Base-by-base conservation (phyloP, 2,888 invertebrate genomes). In the Tineola bisselliella region DNA sequence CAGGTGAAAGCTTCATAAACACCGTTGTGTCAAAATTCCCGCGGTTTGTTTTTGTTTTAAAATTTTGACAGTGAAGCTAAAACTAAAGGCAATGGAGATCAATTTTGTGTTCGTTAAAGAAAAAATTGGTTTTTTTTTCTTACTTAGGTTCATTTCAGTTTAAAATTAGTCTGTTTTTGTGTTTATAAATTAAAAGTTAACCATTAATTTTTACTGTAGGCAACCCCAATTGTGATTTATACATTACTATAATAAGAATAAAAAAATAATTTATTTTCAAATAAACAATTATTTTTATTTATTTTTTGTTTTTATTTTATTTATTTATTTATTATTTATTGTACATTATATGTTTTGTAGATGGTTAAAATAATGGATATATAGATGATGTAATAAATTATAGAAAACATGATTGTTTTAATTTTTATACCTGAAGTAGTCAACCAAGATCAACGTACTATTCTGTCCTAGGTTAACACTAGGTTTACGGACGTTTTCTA, bases 261-360 rank as follows among this genome's bases (percentile, higher is more conserved):
- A 48, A 48, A 48, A 48, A 17, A 48, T 48, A 48, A 48, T 48
- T 48, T 48, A 48, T 48, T 48, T 48, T 48, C 15, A n/a, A 48
- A 48, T 13, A 13, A 48, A 48, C 48, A 48, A 17, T 13, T 38
- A 13, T 13, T 48, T 48, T 48, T 13, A 13, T 48, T 48, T 8
- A 5, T 48, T n/a, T 1, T 48, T 48, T 48, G 48, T 48, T 48
- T 48, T 17, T 48, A 6, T 48, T 48, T 48, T 44, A 44, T 48
- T 48, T 48, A 48, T 48, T 48, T 15, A n/a, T n/a, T 15, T 48
- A 17, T 48, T 38, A 31, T 31, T 31, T 31, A 31, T 31, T n/a
- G n/a, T 31, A 31, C 31, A 31, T 31, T 31, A n/a, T n/a, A n/a
- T 25, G 6, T 25, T 25, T 25, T 25, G 25, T 25, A 25, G 25